These are phyloP conservation scores for Cassiopea andromeda DNA, from an alignment of 30 jellyfish, hydroid and myxozoan species.

Conservation along the genomic window DNA sequence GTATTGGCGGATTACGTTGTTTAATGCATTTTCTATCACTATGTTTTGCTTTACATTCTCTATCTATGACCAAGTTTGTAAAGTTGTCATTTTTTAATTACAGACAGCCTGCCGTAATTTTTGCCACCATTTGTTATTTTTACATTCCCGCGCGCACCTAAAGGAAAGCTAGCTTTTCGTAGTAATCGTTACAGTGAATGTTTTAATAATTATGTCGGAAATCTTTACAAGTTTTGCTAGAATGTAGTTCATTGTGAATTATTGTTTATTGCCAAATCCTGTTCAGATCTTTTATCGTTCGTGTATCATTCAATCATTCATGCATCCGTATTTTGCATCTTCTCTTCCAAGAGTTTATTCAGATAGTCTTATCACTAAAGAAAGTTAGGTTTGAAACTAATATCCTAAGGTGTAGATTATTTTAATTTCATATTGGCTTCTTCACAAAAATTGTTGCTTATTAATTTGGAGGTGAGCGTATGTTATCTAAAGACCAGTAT, in stretches of 20 bases:
- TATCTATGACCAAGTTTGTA: background rate
- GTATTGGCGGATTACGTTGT: background rate
- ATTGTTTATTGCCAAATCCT: too few relatives aligned
- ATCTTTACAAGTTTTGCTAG: too few relatives aligned
- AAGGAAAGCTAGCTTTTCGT: background rate
- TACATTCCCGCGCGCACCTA: background rate
- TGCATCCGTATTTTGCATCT: too few relatives aligned
- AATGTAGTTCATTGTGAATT: too few relatives aligned
- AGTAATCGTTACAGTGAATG: too few relatives aligned
- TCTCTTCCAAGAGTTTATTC: background rate
- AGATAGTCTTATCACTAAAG: background rate
- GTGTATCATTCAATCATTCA: too few relatives aligned
- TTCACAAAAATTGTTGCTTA: background rate
- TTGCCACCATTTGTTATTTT: background rate
- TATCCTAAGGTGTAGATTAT: background rate
- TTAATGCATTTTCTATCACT: background rate
- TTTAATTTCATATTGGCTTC: background rate
- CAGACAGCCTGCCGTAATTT: background rate
- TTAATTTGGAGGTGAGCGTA: background rate
- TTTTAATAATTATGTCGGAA: too few relatives aligned
- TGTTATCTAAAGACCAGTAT: background rate
- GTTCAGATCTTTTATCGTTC: too few relatives aligned
- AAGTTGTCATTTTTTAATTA: background rate
- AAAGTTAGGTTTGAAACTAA: background rate
- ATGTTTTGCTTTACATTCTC: slow-evolving; percentile 5